These are phyloP conservation scores for Eupithecia abbreviata DNA, from an alignment of 2,888 invertebrate genomes.

Conservation along the genomic window DNA sequence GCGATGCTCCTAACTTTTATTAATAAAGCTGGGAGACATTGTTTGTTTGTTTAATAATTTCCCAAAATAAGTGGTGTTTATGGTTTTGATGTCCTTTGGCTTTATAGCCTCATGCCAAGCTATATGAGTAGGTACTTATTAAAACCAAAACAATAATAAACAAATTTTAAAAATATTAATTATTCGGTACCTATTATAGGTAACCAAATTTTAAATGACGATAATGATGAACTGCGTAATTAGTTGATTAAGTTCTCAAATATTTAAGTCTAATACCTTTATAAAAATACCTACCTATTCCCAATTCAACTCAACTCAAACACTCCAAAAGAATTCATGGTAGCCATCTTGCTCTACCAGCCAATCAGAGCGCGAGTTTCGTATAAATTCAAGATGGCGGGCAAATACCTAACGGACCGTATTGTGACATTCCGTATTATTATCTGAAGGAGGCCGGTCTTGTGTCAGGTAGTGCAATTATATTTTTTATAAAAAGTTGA, in stretches of 20 bases:
- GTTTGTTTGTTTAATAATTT: constrained; percentile 15
- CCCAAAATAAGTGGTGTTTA: neutral
- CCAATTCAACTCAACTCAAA: constrained; percentile 9
- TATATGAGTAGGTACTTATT: too few species aligned
- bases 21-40: constrained; percentile 6
- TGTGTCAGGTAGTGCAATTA: constrained; percentile 38
- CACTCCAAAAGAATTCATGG: constrained; percentile 54
- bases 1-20: constrained; percentile 34
- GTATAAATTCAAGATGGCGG: constrained; percentile 71
- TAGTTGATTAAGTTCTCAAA: neutral
- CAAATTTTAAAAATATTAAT: neutral
- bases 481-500: constrained; percentile 3
- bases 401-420: constrained; percentile 51
- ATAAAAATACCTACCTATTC: neutral
- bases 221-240: neutral
- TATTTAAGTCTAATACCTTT: neutral
- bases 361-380: constrained; percentile 70
- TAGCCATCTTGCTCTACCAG: constrained; percentile 71
- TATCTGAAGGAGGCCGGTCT: constrained; percentile 57
- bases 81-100: neutral
- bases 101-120: neutral
- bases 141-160: neutral
- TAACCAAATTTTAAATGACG: neutral
- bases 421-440: constrained; percentile 69
- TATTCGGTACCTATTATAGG: neutral